Conservation (phyloP, 2,888 invertebrate species). For the Thereva unica region DNA sequence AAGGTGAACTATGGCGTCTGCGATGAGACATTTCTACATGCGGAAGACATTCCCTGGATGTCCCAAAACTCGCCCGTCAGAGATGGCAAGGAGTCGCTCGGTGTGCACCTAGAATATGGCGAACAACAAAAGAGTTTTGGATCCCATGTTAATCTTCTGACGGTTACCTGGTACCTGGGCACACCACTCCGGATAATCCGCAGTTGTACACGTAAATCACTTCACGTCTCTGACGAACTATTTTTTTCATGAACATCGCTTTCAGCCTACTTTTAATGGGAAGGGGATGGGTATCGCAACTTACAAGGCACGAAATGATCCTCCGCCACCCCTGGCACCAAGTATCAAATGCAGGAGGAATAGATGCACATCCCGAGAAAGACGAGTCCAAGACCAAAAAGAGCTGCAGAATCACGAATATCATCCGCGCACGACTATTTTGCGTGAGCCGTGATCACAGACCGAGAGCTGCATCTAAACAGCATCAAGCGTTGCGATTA, state of each 20-base stretch:
- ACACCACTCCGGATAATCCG: slow-evolving; percentile 24
- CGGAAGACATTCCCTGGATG: slow-evolving; percentile 27
- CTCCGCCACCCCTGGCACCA: slow-evolving; percentile 6
- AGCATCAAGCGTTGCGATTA: slow-evolving; percentile 34
- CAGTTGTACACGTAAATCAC: slow-evolving; percentile 35
- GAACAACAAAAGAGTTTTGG: slow-evolving; percentile 29
- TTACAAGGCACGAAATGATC: slow-evolving; percentile 26
- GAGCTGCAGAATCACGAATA: slow-evolving; percentile 45
- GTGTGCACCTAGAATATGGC: not conserved
- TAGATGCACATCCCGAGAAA: slow-evolving; percentile 9
- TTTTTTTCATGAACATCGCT: slow-evolving; percentile 31
- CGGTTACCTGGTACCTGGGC: slow-evolving; percentile 24
- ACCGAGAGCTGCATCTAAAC: slow-evolving; percentile 28
- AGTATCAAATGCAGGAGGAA: not conserved
- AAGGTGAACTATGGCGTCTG: not conserved
- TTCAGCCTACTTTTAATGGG: slow-evolving; percentile 33
- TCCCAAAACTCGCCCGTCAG: slow-evolving; percentile 31
- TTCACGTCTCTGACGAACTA: slow-evolving; percentile 35
- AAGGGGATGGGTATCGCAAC: slow-evolving; percentile 33
- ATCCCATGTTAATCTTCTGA: slow-evolving; percentile 31
- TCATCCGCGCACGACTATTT: slow-evolving; percentile 47
- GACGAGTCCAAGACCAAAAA: slow-evolving; percentile 20
- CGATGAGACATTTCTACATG: slow-evolving; percentile 27
- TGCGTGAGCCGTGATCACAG: slow-evolving; percentile 47
- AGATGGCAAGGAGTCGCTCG: slow-evolving; percentile 10